phyloP scores from a whole-genome alignment of 1,140 invertebrate species.

The Aphis gossypii region DNA sequence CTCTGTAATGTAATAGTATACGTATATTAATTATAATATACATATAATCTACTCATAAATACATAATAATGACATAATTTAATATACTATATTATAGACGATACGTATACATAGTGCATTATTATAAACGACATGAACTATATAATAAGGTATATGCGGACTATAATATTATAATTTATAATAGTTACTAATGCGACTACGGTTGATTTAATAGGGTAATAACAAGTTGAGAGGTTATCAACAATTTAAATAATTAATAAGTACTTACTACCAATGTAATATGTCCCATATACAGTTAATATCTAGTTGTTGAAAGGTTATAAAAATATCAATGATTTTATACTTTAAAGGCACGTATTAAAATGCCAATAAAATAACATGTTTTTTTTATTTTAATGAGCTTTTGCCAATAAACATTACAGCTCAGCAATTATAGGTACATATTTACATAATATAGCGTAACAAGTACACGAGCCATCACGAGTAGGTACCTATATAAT shows the following conservation, averaged over 20 bases:
- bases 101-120: no score
- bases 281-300: background rate
- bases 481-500: no score
- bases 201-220: background rate
- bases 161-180: conserved; percentile 9
- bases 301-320: background rate
- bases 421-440: background rate
- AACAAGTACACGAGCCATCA: background rate
- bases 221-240: background rate
- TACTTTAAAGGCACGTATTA: background rate
- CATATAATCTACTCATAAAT: no score
- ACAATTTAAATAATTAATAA: background rate
- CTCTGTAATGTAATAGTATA: no score
- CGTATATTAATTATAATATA: no score
- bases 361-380: background rate
- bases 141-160: background rate
- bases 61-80: no score
- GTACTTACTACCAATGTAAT: background rate
- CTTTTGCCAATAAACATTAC: background rate
- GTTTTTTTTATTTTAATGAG: background rate
- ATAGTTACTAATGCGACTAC: background rate
- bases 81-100: no score
- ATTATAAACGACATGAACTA: background rate
- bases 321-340: background rate
- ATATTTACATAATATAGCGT: background rate